Conservation (phyloP, 1,140 invertebrate genomes). For the Sycophaga agraensis region DNA sequence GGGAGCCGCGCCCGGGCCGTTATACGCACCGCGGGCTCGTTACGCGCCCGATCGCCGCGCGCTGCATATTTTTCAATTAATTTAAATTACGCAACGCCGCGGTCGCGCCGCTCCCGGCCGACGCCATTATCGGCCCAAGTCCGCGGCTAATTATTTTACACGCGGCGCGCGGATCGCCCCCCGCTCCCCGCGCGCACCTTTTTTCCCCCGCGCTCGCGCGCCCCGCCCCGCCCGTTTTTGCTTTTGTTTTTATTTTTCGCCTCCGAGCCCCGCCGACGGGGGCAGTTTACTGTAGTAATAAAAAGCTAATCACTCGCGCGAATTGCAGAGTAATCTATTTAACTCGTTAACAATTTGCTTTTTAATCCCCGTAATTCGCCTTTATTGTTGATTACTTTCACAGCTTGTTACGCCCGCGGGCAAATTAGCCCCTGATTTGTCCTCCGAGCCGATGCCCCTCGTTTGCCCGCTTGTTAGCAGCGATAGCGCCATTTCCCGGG, state of each 20-base stretch:
- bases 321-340: not conserved
- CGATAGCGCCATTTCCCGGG: too few species aligned
- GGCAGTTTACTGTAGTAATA: conserved; percentile 4
- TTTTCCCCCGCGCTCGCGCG: not conserved
- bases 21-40: not conserved
- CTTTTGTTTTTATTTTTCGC: not conserved
- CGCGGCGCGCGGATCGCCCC: conserved; percentile 16
- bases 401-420: too few species aligned
- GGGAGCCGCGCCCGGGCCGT: conserved; percentile 18
- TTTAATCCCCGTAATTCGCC: too few species aligned
- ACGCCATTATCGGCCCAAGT: not conserved
- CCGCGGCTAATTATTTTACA: conserved; percentile 42
- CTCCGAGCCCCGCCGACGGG: not conserved
- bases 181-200: too few species aligned
- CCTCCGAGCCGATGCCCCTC: too few species aligned
- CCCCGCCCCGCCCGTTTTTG: not conserved
- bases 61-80: conserved; percentile 54
- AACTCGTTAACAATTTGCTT: not conserved
- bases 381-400: too few species aligned
- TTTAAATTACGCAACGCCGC: conserved; percentile 52
- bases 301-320: conserved; percentile 6
- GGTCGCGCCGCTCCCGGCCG: conserved; percentile 31
- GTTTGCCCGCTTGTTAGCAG: too few species aligned
- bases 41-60: not conserved
- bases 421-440: too few species aligned